Base-by-base conservation (phyloP, 2,888 invertebrate species). In the Amphipyra berbera region DNA sequence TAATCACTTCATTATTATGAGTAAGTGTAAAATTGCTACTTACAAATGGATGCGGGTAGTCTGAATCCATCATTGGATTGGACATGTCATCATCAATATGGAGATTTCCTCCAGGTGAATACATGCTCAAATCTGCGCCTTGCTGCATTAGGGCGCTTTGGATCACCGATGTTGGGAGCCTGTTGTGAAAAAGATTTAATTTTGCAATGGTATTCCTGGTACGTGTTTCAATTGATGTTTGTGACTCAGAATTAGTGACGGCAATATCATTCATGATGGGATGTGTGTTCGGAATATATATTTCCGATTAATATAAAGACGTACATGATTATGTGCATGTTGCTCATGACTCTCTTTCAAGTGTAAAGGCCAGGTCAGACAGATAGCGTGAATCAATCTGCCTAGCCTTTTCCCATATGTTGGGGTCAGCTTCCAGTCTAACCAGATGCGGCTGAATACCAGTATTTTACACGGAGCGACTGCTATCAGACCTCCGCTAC, bases 121-220 rank as follows among this genome's bases (percentile, higher is more conserved):
- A 95, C 88, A 95, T 88, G 83, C 94, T 93, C 27, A 94, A 77
- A 67, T 93, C 95, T 0, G 91, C 92, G 5, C 91, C 94, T 84
- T 92, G 89, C 85, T 95, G 95, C 88, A 95, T 88, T 60, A 95
- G 78, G 0, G 95, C 95, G 40, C 82, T 94, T 78, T 95, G 95
- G 49, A 95, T 95, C 63, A 95, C 95, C 14, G 89, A 95, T 3
- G 88, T 93, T 60, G 90, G 95, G 70, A 89, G 88, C 48, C 93
- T 96, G 92, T 59, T 15, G 53, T 15, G 15, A 38, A 30, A 58
- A 57, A 54, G 6, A 30, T 10, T 35, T 14, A 6, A 13, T 42
- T 52, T 35, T 48, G n/a, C 57, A 57, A 46, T 37, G 15, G 13
- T 63, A 70, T 70, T 71, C 53, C 37, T 38, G 37, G 46, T 55